phyloP scores from a whole-genome alignment of 2,797 vertebrate species.

The Chaetodon trifasciatus region DNA sequence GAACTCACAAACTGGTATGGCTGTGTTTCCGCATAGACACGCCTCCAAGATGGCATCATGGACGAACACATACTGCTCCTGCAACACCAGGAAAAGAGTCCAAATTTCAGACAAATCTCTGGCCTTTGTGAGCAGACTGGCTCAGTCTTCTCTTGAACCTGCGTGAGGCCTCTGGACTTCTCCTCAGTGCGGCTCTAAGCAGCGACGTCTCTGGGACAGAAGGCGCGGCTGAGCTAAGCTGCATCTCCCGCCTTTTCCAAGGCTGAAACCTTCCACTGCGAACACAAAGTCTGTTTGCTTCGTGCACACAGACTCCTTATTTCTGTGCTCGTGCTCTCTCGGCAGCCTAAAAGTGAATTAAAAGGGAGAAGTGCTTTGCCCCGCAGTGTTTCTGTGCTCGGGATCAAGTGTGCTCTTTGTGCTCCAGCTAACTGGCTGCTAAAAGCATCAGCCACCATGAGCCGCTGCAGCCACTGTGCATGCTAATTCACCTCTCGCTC shows the following conservation, averaged over 20 bases:
- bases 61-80: constrained; percentile 99
- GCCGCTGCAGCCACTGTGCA: constrained; percentile 30
- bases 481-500: constrained; percentile 35
- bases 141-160: too few species aligned
- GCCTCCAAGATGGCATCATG: constrained; percentile 98
- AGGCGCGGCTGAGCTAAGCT: not conserved
- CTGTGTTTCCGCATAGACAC: constrained; percentile 96
- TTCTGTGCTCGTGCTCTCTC: not conserved
- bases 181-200: too few species aligned
- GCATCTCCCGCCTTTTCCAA: constrained; percentile 11
- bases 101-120: not conserved
- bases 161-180: not conserved
- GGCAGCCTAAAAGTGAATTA: constrained; percentile 30
- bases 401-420: constrained; percentile 61
- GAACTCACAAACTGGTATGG: constrained; percentile 98
- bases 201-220: not conserved
- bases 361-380: constrained; percentile 23
- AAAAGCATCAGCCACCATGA: constrained; percentile 47
- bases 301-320: constrained; percentile 9
- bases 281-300: constrained; percentile 11
- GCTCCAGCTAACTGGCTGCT: constrained; percentile 43
- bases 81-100: constrained; percentile 31
- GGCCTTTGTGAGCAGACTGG: not conserved
- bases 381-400: constrained; percentile 35
- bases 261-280: not conserved